These are phyloP conservation scores for Taurulus bubalis DNA, from an alignment of 2,113 vertebrate genomes.

Conservation along the genomic window DNA sequence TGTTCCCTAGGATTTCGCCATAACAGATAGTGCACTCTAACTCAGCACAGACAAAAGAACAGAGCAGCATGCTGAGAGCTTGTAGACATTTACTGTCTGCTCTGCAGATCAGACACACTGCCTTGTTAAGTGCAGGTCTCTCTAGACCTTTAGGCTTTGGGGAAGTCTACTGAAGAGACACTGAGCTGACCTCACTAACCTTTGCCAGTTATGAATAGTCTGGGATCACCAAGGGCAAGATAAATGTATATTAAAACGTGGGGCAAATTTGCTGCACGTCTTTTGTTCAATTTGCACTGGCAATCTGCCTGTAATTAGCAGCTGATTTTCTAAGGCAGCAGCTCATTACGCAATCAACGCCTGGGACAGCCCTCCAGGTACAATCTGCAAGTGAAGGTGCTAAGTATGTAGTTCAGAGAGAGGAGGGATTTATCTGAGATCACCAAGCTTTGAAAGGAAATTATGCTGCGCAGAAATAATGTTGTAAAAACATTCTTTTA, in stretches of 20 bases:
- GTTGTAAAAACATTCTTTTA: not conserved
- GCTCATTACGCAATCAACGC: slow-evolving; percentile 54
- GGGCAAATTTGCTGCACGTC: slow-evolving; percentile 10
- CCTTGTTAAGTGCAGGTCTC: slow-evolving; percentile 59
- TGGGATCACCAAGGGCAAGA: slow-evolving; percentile 17
- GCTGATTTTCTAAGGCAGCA: slow-evolving; percentile 50
- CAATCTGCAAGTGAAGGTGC: slow-evolving; percentile 30
- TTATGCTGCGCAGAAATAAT: not conserved
- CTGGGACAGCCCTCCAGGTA: slow-evolving; percentile 52
- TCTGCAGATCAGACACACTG: slow-evolving; percentile 48
- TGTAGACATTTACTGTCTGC: slow-evolving; percentile 58
- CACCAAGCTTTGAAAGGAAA: not conserved
- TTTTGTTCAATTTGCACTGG: slow-evolving; percentile 51
- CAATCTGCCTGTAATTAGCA: slow-evolving; percentile 58
- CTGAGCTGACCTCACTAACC: slow-evolving; percentile 63
- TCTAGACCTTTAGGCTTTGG: slow-evolving; percentile 54
- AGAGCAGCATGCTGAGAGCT: slow-evolving; percentile 56
- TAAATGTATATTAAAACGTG: not conserved
- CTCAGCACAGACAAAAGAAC: slow-evolving; percentile 46
- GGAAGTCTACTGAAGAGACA: slow-evolving; percentile 54
- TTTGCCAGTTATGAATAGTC: slow-evolving; percentile 31
- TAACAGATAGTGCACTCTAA: slow-evolving; percentile 43
- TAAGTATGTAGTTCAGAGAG: slow-evolving; percentile 11
- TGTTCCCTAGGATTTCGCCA: slow-evolving; percentile 29
- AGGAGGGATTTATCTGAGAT: slow-evolving; percentile 10